phyloP scores from a whole-genome alignment of 2,113 vertebrate genomes.

The Notothenia coriiceps region DNA sequence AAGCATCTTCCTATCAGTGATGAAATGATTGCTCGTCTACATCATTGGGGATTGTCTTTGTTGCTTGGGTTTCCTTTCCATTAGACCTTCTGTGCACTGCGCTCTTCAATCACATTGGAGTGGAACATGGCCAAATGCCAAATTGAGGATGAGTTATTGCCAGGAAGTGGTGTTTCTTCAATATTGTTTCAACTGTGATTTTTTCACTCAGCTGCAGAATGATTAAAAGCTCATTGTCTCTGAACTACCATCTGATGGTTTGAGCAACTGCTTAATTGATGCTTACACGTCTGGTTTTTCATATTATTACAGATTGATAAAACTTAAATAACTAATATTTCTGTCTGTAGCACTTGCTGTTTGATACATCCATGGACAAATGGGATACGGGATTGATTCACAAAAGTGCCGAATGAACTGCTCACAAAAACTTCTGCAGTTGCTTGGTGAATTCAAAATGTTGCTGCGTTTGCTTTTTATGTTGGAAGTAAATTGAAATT shows the following conservation, averaged over 20 bases:
- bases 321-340: neutral
- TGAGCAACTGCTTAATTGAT: neutral
- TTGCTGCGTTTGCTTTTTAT: too few species aligned
- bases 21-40: constrained; percentile 7
- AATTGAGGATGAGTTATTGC: constrained; percentile 27
- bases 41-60: constrained; percentile 17
- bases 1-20: neutral
- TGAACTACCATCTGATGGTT: constrained; percentile 11
- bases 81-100: neutral
- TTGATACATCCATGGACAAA: too few species aligned
- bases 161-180: constrained; percentile 21
- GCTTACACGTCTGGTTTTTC: neutral
- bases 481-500: too few species aligned
- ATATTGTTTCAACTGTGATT: constrained; percentile 16
- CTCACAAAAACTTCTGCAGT: too few species aligned
- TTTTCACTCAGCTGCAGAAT: constrained; percentile 26
- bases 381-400: too few species aligned
- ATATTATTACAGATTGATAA: constrained; percentile 6
- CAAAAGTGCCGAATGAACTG: too few species aligned
- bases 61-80: constrained; percentile 10
- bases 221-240: constrained; percentile 40
- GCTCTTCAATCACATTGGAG: constrained; percentile 35
- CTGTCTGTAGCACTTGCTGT: neutral
- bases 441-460: too few species aligned
- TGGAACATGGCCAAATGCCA: constrained; percentile 38